phyloP scores from a whole-genome alignment of 2,888 invertebrate species.

The Drosophila meridiana region DNA sequence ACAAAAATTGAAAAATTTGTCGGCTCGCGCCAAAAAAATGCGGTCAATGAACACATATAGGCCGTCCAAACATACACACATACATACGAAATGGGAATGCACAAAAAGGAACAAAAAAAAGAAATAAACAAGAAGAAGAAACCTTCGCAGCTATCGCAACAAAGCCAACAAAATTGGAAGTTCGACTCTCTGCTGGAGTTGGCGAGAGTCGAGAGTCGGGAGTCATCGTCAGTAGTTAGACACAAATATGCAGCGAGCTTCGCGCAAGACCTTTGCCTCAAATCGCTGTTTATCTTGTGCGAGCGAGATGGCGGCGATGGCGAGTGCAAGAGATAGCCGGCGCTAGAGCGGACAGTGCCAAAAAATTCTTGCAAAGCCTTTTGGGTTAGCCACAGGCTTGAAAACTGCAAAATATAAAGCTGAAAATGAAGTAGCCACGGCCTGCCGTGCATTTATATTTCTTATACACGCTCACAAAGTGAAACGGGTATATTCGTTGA shows the following conservation, averaged over 20 bases:
- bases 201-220: slow-evolving; percentile 12
- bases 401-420: slow-evolving; percentile 66
- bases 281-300: slow-evolving; percentile 76
- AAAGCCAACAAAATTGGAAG: slow-evolving; percentile 26
- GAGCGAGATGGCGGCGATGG: slow-evolving; percentile 24
- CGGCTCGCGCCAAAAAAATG: slow-evolving; percentile 41
- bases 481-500: neutral
- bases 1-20: slow-evolving; percentile 22
- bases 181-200: slow-evolving; percentile 17
- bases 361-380: slow-evolving; percentile 26
- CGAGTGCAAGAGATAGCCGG: neutral
- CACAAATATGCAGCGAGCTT: slow-evolving; percentile 17
- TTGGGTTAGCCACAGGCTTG: slow-evolving; percentile 44
- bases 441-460: slow-evolving; percentile 44
- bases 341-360: slow-evolving; percentile 49
- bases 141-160: slow-evolving; percentile 56
- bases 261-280: slow-evolving; percentile 71
- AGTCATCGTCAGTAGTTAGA: slow-evolving; percentile 16
- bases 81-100: slow-evolving; percentile 23
- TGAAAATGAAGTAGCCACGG: slow-evolving; percentile 70
- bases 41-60: slow-evolving; percentile 74
- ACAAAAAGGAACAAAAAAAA: neutral
- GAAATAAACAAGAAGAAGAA: slow-evolving; percentile 15
- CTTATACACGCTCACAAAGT: neutral
- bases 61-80: slow-evolving; percentile 15